Base-by-base conservation (phyloP, 2,113 vertebrate species). In the Grus americana region DNA sequence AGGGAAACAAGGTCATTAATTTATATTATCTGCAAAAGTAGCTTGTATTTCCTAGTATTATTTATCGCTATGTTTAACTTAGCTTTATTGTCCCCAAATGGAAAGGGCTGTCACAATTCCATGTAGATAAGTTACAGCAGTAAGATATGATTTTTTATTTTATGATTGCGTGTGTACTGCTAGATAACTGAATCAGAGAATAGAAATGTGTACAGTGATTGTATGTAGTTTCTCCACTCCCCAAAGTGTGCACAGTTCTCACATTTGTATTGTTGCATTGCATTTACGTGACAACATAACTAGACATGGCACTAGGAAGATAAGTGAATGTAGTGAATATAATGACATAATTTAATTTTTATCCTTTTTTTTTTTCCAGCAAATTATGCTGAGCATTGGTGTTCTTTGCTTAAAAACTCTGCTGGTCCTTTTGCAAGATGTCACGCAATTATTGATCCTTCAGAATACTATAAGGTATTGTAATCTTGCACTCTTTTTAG, bases 331-430 rank as follows among this genome's bases (percentile, higher is more conserved):
- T 38, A 46, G 71, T 61, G 0, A 87, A 55, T 86, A 38, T 27
- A n/a, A 44, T 73, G 16, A n/a, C 36, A 46, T 13, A 46, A 63
- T 61, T 26, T 32, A 1, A 26, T 58, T 80, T 52, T 83, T 46
- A 14, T 36, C 21, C 20, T 22, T 30, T 63, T 63, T 26, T 67
- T 0, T 38, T 38, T 38, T 38, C 9, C 85, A 99, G 99, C 99
- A 94, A 96, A 91, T 70, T 99, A 99, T 4, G 99, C 99, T 13
- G 99, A 99, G 59, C 98, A 99, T 93, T 99, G 99, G 99, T 99
- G 99, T 57, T 98, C 98, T 58, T 95, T 99, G 82, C 95, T 99
- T 79, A 98, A 94, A 96, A 97, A 92, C 16, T 29, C 94, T 26
- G 95, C 98, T 27, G 97, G 97, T 20, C 94, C 97, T 49, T 99